phyloP scores from a whole-genome alignment of 2,113 vertebrate species.

The Scartelaos histophorus region DNA sequence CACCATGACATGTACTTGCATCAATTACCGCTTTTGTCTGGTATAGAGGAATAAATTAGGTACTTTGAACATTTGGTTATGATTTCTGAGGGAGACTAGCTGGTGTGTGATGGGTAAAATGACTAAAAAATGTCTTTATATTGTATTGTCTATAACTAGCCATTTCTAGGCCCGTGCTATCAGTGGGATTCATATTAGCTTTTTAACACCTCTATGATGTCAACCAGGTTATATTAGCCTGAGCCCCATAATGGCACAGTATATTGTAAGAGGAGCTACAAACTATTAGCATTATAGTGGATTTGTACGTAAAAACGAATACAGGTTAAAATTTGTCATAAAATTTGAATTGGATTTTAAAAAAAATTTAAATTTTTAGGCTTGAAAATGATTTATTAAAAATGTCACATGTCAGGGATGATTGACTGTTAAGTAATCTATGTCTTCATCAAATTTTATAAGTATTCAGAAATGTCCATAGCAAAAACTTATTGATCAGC shows the following conservation, averaged over 20 bases:
- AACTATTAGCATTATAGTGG: too few species aligned
- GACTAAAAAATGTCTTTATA: background rate
- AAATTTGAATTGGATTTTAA: background rate
- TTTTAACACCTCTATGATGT: background rate
- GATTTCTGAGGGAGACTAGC: background rate
- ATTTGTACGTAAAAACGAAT: background rate
- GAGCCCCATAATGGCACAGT: background rate
- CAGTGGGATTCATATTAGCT: background rate
- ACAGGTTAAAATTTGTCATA: background rate
- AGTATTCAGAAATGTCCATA: too few species aligned
- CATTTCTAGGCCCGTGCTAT: background rate
- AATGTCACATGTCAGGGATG: too few species aligned
- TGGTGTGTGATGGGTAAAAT: background rate
- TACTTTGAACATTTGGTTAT: background rate
- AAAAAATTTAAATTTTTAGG: too few species aligned
- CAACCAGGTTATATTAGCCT: background rate
- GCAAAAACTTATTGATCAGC: too few species aligned
- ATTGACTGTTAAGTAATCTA: too few species aligned
- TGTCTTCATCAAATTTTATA: too few species aligned
- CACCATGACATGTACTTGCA: background rate
- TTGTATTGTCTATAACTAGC: background rate
- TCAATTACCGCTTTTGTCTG: background rate
- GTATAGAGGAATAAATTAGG: background rate
- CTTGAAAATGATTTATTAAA: too few species aligned
- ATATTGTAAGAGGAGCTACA: background rate